These are phyloP conservation scores for Heliocidaris tuberculata DNA, from an alignment of 35 echinoderm and acorn worm genomes.

Conservation along the genomic window DNA sequence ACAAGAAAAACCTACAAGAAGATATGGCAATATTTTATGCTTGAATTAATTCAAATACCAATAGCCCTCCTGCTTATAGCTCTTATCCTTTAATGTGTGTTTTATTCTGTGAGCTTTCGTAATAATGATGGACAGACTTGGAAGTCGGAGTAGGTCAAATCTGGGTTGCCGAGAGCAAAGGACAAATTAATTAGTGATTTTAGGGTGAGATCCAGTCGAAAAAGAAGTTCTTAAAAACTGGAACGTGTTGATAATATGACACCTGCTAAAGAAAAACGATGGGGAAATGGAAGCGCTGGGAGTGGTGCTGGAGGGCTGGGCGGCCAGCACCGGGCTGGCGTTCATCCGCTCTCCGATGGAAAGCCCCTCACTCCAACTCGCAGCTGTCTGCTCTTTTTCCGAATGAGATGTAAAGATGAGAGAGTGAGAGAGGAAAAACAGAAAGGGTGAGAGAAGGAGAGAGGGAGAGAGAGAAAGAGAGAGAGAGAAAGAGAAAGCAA, in stretches of 20 bases:
- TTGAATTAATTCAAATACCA: background rate
- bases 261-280: constrained; percentile 42
- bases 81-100: background rate
- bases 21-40: background rate
- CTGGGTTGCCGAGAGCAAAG: background rate
- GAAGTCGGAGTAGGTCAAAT: constrained; percentile 15
- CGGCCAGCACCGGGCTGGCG: constrained; percentile 12
- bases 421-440: background rate
- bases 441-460: background rate
- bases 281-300: background rate
- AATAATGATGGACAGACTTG: constrained; percentile 11
- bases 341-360: constrained; percentile 28
- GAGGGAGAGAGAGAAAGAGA: background rate
- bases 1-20: background rate
- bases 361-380: background rate
- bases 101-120: background rate
- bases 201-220: background rate
- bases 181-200: constrained; percentile 6
- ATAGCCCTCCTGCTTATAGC: background rate
- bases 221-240: background rate
- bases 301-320: constrained; percentile 39
- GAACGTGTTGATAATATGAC: constrained; percentile 47
- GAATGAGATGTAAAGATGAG: background rate
- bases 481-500: background rate
- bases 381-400: constrained; percentile 14